Conservation (phyloP, 2,888 invertebrate species). For the Melipona beecheii region DNA sequence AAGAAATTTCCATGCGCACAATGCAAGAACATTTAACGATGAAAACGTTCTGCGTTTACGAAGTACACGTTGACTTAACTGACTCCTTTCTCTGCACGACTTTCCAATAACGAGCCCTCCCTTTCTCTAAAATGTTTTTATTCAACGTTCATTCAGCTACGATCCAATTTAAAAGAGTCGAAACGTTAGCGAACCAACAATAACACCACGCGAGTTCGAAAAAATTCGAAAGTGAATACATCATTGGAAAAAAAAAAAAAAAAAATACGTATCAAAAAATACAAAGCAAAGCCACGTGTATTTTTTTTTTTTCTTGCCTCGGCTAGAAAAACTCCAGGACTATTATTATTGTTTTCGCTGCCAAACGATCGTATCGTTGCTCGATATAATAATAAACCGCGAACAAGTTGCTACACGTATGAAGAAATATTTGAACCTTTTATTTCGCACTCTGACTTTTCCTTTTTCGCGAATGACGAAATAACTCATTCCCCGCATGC, state of each 20-base stretch:
- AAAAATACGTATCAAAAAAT: constrained; percentile 4
- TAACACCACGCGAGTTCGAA: not conserved
- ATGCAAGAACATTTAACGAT: not conserved
- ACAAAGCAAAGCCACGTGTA: not conserved
- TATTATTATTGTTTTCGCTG: constrained; percentile 30
- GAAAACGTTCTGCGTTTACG: not conserved
- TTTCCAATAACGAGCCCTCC: not conserved
- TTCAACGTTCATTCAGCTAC: not conserved
- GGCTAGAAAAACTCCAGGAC: not conserved
- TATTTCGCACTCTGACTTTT: constrained; percentile 6
- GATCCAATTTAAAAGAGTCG: constrained; percentile 3
- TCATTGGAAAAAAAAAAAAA: not conserved
- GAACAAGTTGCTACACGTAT: constrained; percentile 13
- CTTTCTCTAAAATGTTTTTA: not conserved
- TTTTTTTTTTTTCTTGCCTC: not conserved
- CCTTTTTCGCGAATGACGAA: constrained; percentile 25
- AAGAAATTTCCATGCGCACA: not conserved
- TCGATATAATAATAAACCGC: constrained; percentile 19
- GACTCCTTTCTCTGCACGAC: not conserved
- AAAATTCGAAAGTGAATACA: constrained; percentile 24
- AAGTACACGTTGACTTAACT: not conserved
- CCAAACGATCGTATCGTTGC: constrained; percentile 28
- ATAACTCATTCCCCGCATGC: constrained; percentile 1
- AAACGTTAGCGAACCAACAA: not conserved
- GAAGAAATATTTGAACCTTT: constrained; percentile 25